Conservation (phyloP, 2,888 invertebrate species). For the Caradrina clavipalpis region DNA sequence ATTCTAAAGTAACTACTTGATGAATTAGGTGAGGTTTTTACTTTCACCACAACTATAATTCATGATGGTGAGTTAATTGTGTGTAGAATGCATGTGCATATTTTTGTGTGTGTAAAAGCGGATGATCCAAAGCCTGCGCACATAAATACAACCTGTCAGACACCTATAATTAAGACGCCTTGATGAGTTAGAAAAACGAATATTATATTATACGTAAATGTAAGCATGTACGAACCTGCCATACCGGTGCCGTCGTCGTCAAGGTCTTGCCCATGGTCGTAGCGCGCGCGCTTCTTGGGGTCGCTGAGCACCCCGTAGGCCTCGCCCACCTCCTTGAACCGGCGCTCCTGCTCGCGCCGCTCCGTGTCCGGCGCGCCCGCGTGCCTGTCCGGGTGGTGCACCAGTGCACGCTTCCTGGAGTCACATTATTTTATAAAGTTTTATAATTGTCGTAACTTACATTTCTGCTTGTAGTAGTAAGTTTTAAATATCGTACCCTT, state of each 20-base stretch:
- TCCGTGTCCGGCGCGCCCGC: slow-evolving; percentile 96
- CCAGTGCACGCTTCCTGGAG: slow-evolving; percentile 94
- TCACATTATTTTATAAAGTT: slow-evolving; percentile 1
- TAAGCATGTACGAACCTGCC: slow-evolving; percentile 78
- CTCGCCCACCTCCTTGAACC: slow-evolving; percentile 99
- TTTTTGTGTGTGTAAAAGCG: too few relatives aligned
- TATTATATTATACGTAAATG: too few relatives aligned
- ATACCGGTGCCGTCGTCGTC: slow-evolving; percentile 92
- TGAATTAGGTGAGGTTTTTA: too few relatives aligned
- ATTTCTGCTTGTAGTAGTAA: too few relatives aligned
- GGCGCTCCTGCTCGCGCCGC: slow-evolving; percentile 97
- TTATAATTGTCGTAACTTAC: not conserved
- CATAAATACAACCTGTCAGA: too few relatives aligned
- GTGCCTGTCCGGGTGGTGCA: slow-evolving; percentile 98
- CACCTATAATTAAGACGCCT: too few relatives aligned
- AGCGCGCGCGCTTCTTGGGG: slow-evolving; percentile 96
- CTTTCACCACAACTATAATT: too few relatives aligned
- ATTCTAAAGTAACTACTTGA: too few relatives aligned
- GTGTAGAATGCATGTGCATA: too few relatives aligned
- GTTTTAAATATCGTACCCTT: too few relatives aligned
- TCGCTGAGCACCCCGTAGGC: slow-evolving; percentile 98
- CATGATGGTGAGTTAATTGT: too few relatives aligned
- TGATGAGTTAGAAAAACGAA: not conserved
- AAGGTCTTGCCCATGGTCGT: slow-evolving; percentile 97
- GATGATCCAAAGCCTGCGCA: too few relatives aligned